These are phyloP conservation scores for Dione vanillae DNA, from an alignment of 2,888 invertebrate species.

Conservation along the genomic window DNA sequence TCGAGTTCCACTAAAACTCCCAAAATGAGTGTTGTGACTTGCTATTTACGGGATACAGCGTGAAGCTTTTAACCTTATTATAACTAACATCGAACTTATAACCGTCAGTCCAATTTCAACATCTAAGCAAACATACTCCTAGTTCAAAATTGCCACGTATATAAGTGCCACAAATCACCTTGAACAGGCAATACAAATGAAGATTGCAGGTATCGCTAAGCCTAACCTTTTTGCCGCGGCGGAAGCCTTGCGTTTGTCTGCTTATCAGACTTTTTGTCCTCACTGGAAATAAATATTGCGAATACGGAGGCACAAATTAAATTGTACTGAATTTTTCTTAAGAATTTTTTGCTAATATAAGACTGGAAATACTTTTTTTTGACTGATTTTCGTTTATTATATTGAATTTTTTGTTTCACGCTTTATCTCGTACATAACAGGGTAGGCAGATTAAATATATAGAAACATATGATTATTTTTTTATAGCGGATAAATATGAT, in stretches of 20 bases:
- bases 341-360: no score
- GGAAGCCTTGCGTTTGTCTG: conserved; percentile 53
- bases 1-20: no score
- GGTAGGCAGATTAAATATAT: no score
- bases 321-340: background rate
- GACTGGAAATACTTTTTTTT: no score
- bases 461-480: no score
- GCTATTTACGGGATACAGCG: no score
- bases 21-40: no score
- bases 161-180: conserved; percentile 41
- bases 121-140: background rate
- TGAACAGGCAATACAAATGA: conserved; percentile 42
- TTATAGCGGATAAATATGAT: no score
- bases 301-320: conserved; percentile 24
- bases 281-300: conserved; percentile 36
- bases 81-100: background rate
- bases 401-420: no score
- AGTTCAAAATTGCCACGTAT: conserved; percentile 33
- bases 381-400: no score
- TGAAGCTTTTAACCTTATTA: background rate
- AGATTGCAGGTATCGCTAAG: conserved; percentile 50
- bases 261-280: conserved; percentile 48
- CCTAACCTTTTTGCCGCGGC: conserved; percentile 51
- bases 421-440: no score
- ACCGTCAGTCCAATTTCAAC: background rate